phyloP scores from a whole-genome alignment of 2,113 vertebrate species.

The Climacteris rufus region DNA sequence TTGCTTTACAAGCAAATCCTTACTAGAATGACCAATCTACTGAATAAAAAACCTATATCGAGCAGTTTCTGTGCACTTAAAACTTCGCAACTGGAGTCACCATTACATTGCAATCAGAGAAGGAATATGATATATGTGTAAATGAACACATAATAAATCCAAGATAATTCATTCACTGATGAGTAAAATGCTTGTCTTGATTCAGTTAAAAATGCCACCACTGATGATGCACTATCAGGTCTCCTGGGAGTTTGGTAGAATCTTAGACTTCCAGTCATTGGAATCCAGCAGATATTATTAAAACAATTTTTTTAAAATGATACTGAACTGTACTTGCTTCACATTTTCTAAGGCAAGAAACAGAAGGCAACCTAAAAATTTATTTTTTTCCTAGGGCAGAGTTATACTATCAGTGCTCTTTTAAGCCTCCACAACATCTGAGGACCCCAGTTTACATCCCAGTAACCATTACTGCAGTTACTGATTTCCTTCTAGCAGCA shows the following conservation, averaged over 20 bases:
- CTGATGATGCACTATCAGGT: background rate
- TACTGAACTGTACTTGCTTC: background rate
- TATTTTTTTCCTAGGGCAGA: background rate
- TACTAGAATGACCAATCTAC: background rate
- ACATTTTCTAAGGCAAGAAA: background rate
- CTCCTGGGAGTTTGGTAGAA: background rate
- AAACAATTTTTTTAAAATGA: background rate
- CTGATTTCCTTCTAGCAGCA: background rate
- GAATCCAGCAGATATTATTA: background rate
- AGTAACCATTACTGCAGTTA: background rate
- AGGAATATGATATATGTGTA: background rate
- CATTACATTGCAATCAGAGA: background rate
- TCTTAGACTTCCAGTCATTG: background rate
- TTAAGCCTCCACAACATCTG: background rate
- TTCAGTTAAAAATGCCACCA: background rate
- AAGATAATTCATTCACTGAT: background rate
- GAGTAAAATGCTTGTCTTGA: background rate
- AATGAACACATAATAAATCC: slow-evolving; percentile 1
- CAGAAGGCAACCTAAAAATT: background rate
- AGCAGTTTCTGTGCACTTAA: background rate
- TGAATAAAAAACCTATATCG: background rate
- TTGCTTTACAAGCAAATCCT: background rate
- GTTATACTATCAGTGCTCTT: background rate
- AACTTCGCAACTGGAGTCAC: background rate
- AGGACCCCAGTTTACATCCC: background rate